These are phyloP conservation scores for Drosophila meridionalis DNA, from an alignment of 2,888 invertebrate species.

Conservation along the genomic window DNA sequence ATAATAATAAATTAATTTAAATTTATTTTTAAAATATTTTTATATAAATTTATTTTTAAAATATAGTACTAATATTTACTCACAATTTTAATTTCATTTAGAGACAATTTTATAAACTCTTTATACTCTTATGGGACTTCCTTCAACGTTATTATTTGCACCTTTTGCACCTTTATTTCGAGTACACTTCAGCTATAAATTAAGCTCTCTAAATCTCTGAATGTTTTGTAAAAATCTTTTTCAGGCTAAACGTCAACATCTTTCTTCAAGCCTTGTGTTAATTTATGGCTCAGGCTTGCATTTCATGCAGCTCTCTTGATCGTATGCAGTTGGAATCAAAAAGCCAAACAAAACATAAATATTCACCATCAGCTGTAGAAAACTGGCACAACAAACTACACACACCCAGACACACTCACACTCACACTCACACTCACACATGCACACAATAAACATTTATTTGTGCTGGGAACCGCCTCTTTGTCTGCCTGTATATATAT, in stretches of 20 bases:
- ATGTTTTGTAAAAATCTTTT: conserved; percentile 2
- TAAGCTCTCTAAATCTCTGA: neutral
- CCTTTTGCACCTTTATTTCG: neutral
- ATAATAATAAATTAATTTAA: too few species aligned
- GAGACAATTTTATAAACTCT: neutral
- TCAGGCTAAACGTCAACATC: neutral
- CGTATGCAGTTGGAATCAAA: conserved; percentile 10
- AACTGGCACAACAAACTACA: conserved; percentile 55
- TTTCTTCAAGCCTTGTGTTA: conserved; percentile 2
- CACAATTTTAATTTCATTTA: neutral
- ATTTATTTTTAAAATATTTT: too few species aligned
- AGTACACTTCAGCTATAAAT: neutral
- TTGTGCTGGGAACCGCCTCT: conserved; percentile 38
- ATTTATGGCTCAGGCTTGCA: conserved; percentile 5
- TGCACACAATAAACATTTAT: conserved; percentile 32
- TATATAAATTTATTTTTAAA: neutral
- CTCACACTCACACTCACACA: neutral
- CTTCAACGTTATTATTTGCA: neutral
- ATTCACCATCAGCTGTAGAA: conserved; percentile 66
- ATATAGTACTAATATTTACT: neutral
- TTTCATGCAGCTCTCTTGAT: conserved; percentile 15
- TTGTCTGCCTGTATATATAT: conserved; percentile 41
- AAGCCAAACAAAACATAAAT: conserved; percentile 60
- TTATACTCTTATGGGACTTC: neutral
- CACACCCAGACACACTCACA: conserved; percentile 15